Percentiles rank a stretch among this genome's conserved stretches.
These are phyloP conservation scores for Megalonaias nervosa DNA, from an alignment of 1,140 invertebrate genomes.

Conservation along the genomic window DNA sequence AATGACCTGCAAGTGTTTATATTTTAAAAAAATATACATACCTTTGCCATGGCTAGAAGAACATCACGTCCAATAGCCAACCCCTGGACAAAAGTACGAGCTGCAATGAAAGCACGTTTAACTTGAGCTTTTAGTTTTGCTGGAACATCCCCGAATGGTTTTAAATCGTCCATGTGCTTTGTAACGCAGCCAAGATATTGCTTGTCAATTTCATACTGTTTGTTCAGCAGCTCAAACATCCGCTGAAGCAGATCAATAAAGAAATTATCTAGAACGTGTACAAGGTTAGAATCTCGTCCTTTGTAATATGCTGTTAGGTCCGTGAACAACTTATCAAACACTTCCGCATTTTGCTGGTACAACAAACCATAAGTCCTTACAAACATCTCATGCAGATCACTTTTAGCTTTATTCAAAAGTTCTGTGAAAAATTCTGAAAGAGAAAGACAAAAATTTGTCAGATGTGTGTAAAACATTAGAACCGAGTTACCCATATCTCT, in stretches of 20 bases:
- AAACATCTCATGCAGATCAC: conserved; percentile 95
- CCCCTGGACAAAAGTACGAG: conserved; percentile 92
- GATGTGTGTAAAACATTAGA: background rate
- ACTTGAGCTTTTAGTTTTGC: conserved; percentile 90
- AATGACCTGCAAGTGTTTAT: too few species aligned
- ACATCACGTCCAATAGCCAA: conserved; percentile 87
- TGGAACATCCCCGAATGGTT: conserved; percentile 95
- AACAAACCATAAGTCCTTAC: conserved; percentile 94
- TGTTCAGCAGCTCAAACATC: conserved; percentile 94
- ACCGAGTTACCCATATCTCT: too few species aligned
- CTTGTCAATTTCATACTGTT: conserved; percentile 89
- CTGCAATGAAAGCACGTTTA: conserved; percentile 93
- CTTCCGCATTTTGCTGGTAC: conserved; percentile 93
- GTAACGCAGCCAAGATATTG: conserved; percentile 89
- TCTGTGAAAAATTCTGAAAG: conserved; percentile 88
- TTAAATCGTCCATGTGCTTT: conserved; percentile 91
- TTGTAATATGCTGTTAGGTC: conserved; percentile 92
- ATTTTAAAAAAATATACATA: conserved; percentile 71
- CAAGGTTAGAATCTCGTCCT: conserved; percentile 81
- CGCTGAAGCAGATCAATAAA: conserved; percentile 94
- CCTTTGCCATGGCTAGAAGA: conserved; percentile 85
- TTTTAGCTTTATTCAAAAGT: conserved; percentile 85
- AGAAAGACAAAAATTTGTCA: conserved; percentile 32
- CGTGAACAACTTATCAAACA: conserved; percentile 93
- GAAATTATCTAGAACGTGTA: conserved; percentile 91